Evolutionary conservation across 2,113 vertebrate genomes (phyloP).

Genomic region (Microtus pennsylvanicus): DNA sequence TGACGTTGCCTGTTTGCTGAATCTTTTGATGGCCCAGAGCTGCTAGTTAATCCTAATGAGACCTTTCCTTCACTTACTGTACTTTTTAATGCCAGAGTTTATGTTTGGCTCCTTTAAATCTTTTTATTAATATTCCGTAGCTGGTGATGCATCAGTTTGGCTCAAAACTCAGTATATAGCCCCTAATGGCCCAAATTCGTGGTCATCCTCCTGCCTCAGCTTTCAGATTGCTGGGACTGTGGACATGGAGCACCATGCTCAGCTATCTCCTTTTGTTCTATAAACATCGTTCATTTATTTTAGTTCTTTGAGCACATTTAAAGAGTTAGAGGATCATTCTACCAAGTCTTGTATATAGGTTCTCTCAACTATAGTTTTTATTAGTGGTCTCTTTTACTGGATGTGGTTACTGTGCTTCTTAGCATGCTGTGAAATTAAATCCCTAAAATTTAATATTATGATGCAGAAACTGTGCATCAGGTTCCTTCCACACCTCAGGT

Average conservation of each 20-base stretch:
- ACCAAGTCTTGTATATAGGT: neutral
- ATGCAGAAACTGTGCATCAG: neutral
- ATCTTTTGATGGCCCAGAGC: neutral
- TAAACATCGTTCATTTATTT: neutral
- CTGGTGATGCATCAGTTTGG: neutral
- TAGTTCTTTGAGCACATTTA: conserved; percentile 22
- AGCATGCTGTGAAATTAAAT: neutral
- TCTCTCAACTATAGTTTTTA: neutral
- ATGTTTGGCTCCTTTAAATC: neutral
- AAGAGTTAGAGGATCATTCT: neutral
- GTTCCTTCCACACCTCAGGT: neutral
- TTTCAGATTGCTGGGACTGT: neutral
- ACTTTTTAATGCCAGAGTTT: conserved; percentile 26
- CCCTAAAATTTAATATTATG: neutral
- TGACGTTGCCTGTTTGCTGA: neutral
- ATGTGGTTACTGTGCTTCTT: neutral
- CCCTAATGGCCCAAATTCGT: neutral
- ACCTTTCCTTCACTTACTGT: neutral
- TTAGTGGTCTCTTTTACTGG: neutral
- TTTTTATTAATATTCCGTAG: neutral
- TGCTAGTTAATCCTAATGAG: neutral
- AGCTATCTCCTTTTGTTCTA: conserved; percentile 6
- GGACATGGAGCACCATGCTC: neutral
- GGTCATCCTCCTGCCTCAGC: neutral
- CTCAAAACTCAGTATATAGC: neutral